Evolutionary conservation across 2,797 vertebrate genomes (phyloP), one percentile per base, ranked within the genome.

Genomic region (Neoniphon sammara): DNA sequence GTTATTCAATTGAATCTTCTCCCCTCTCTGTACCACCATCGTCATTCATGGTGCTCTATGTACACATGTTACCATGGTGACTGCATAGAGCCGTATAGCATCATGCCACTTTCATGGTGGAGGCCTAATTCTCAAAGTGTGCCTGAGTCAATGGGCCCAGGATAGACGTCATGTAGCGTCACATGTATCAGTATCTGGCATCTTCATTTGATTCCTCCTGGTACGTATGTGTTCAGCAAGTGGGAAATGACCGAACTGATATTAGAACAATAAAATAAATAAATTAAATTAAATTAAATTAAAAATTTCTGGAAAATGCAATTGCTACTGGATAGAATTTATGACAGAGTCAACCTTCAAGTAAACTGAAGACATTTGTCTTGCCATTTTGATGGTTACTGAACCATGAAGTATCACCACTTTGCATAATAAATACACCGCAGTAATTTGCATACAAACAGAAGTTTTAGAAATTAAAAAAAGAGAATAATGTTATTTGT

Each of bases 21-120:
- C 60, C 42, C 30, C 31, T 61, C 69, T 72, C 42, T 42, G 36
- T 42, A 31, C 56, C 60, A n/a, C 66, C 64, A 27, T 31, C 18
- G 1, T 58, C 80, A 78, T 87, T 87, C 78, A 78, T 20, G 46
- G 42, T 25, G 49, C 57, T 66, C 63, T 30, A 31, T 75, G 64
- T 59, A 68, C 73, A 77, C 5, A 17, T 44, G 79, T 88, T 72
- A 77, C 86, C 82, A 87, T 84, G 84, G 78, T 3, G 23, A 90
- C 78, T 25, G 55, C 47, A 70, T 57, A 47, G 66, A 81, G 64
- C 50, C 69, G 55, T 75, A 34, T 18, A 66, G 46, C 39, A 3
- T 77, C 25, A 76, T 68, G 77, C 46, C 73, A 49, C 59, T 55
- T 73, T 66, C 77, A 47, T 77, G 44, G 1, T 8, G 21, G 66